Base-by-base conservation (phyloP, 1,140 invertebrate genomes). In the Lasioglossum baleicum region DNA sequence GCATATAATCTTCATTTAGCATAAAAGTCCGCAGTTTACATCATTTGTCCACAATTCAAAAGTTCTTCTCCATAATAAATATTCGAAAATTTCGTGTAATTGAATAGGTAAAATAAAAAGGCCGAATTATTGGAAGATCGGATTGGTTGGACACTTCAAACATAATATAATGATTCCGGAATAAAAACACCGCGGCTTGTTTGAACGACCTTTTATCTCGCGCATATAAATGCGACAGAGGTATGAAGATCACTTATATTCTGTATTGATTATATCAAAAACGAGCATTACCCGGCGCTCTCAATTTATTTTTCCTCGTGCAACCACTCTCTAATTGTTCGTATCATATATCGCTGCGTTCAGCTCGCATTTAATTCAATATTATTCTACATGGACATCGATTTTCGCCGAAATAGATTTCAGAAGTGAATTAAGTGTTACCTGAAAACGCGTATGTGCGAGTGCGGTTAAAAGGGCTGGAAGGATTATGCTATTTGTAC, bases 361-460 rank as follows among this genome's bases (percentile, higher is more conserved):
- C 20, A 20, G 20, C 8, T 58, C n/a, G n/a, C 17, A 58, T 58
- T 58, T 8, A 58, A 58, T 58, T 58, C 6, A n/a, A 58, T n/a
- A n/a, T 58, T 58, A 58, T 58, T n/a, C 35, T 11, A 17, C 44
- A 31, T 56, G 60, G 72, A 78, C 64, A 78, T 72, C 63, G 71
- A 78, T 78, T 78, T 56, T 42, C 17, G 15, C 31, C 15, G 63
- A 78, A 72, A 65, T 65, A 72, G 75, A 72, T 64, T 48, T 35
- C 10, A 7, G 44, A 64, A 35, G 53, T 22, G 69, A 72, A 78
- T 72, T 17, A 53, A 69, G 56, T 20, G 13, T 44, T 26, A 26
- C 5, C 65, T 60, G 26, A 70, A 76, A 48, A 42, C 40, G n/a
- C 64, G 17, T 15, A 10, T 40, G 7, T 53, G 26, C 8, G 42